Percentiles rank a stretch among this genome's conserved stretches.
Evolutionary conservation across 2,797 vertebrate species (phyloP).

Genomic region (Cirrhinus molitorella): DNA sequence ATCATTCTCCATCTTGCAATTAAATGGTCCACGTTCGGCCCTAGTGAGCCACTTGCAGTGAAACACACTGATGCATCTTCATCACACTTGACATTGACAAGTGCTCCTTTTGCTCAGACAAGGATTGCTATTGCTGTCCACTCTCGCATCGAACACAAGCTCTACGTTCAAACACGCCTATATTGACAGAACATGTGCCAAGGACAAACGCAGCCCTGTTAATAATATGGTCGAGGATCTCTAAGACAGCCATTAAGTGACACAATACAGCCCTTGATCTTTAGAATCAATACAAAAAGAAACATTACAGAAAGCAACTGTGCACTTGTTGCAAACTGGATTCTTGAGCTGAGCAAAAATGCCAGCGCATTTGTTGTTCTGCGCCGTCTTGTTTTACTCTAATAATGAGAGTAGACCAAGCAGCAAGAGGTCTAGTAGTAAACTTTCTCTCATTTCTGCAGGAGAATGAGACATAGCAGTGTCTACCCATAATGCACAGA

Average conservation of each 20-base stretch:
- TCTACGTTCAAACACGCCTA: constrained; percentile 22
- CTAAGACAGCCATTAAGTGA: constrained; percentile 45
- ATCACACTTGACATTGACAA: constrained; percentile 34
- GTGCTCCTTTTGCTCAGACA: neutral
- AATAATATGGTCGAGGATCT: constrained; percentile 39
- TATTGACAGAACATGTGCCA: constrained; percentile 40
- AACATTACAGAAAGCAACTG: constrained; percentile 29
- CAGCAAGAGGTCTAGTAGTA: constrained; percentile 28
- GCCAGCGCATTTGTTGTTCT: constrained; percentile 34
- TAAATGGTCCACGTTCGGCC: neutral
- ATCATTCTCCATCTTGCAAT: neutral
- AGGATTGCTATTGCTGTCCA: neutral
- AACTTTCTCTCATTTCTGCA: neutral
- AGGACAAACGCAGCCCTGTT: constrained; percentile 40
- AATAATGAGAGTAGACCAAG: constrained; percentile 36
- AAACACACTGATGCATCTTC: constrained; percentile 13
- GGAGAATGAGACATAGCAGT: neutral
- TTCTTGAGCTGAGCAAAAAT: constrained; percentile 43
- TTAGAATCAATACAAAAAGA: constrained; percentile 45
- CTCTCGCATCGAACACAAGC: constrained; percentile 28
- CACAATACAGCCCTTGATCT: constrained; percentile 46
- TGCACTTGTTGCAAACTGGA: constrained; percentile 51
- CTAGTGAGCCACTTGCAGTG: neutral
- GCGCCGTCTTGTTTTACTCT: constrained; percentile 37
- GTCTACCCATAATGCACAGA: constrained; percentile 6